Evolutionary conservation across 2,888 invertebrate genomes (phyloP).

Genomic region (Petrolisthes manimaculis): DNA sequence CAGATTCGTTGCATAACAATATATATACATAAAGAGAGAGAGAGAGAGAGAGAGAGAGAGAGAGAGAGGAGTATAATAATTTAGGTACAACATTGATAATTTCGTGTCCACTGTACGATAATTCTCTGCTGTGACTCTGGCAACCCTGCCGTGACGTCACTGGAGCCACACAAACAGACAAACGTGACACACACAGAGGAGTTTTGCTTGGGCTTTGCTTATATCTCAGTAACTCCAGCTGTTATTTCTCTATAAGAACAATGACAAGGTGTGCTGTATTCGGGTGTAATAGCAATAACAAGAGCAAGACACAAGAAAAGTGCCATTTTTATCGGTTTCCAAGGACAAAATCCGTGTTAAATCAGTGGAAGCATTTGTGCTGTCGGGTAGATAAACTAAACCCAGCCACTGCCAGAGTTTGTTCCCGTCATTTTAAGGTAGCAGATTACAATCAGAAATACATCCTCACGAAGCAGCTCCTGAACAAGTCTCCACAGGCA

Average conservation of each 20-base stretch:
- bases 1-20: no score
- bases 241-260: neutral
- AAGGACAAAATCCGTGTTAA: slow-evolving; percentile 6
- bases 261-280: slow-evolving; percentile 1
- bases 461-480: slow-evolving; percentile 9
- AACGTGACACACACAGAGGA: no score
- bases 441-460: slow-evolving; percentile 2
- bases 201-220: no score
- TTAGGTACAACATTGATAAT: no score
- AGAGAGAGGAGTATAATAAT: no score
- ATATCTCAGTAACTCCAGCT: no score
- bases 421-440: slow-evolving; percentile 1
- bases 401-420: slow-evolving; percentile 25
- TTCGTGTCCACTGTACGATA: no score
- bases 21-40: no score
- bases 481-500: slow-evolving; percentile 20
- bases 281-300: neutral
- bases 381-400: slow-evolving; percentile 9
- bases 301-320: neutral
- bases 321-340: slow-evolving; percentile 14
- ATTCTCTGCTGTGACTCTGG: no score
- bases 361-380: neutral
- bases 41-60: no score
- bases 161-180: no score
- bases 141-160: no score